phyloP scores from a whole-genome alignment of 2,113 vertebrate species.

The Ophthalmolycus amberensis region DNA sequence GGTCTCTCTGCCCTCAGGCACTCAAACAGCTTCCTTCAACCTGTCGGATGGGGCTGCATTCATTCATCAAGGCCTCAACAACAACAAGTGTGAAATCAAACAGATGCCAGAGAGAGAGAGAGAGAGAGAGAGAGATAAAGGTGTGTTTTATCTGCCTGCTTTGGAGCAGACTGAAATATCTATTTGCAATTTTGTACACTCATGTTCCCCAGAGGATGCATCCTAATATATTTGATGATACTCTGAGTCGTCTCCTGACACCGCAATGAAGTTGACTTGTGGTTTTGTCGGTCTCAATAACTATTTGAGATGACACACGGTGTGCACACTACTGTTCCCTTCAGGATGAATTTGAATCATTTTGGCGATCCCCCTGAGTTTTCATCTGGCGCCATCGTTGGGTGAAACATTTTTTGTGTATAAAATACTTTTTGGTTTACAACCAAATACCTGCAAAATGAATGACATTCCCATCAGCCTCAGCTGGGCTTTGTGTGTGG shows the following conservation, averaged over 20 bases:
- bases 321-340: neutral
- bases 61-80: slow-evolving; percentile 7
- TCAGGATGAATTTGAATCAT: neutral
- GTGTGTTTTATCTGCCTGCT: neutral
- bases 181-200: neutral
- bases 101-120: neutral
- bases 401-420: neutral
- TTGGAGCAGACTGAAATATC: neutral
- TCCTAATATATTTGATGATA: neutral
- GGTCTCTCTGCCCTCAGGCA: slow-evolving; percentile 16
- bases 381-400: neutral
- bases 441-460: neutral
- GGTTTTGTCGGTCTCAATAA: neutral
- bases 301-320: neutral
- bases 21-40: slow-evolving; percentile 10
- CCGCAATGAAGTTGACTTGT: neutral
- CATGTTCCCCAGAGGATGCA: neutral
- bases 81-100: neutral
- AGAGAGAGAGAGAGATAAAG: neutral
- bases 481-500: neutral
- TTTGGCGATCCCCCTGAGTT: neutral
- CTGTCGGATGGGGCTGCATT: slow-evolving; percentile 7
- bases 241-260: neutral
- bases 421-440: neutral
- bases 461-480: neutral